Evolutionary conservation across 1,140 invertebrate species (phyloP), one percentile per base, ranked within the genome.

Genomic region (Papilio machaon): DNA sequence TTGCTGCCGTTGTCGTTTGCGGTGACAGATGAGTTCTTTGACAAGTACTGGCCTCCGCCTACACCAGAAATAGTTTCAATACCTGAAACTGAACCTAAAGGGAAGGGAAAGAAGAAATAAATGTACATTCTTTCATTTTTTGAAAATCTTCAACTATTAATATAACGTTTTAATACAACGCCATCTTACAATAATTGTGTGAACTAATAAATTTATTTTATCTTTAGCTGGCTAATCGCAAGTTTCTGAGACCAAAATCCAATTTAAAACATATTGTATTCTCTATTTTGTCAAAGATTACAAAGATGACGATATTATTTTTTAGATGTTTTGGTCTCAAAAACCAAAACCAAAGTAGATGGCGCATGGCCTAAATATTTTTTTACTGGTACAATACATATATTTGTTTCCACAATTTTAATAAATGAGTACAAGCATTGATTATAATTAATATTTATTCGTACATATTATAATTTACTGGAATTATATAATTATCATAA

Each of bases 31-130:
- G 83, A 86, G 8, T 88, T 91, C 82, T 90, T 91, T 43, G 82
- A 93, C 76, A 89, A 89, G 77, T 90, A 90, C 82, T 91, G 89
- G 90, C 87, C 90, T 54, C 90, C 90, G 5, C 88, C 87, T 9
- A 85, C 90, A 0, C 86, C 89, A 1, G 86, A 88, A 79, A 17
- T 58, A 5, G 11, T 47, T 8, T 30, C 38, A 0, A 9, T 15
- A 38, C 87, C 89, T 0, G 85, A 87, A 35, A 86, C 87, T 0
- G 84, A 89, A 1, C 70, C 79, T 0, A 86, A 88, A 43, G 80
- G 75, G 1, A 91, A 90, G 73, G 83, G 82, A 10, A 91, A 90
- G 64, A 84, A 83, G 54, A 91, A 88, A 81, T 86, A 85, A 73
- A 84, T 85, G 43, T 80, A 80, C 23, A 30, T 4, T 60, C 17